Evolutionary conservation across 1,140 invertebrate genomes (phyloP).

Genomic region (Drosophila azteca): DNA sequence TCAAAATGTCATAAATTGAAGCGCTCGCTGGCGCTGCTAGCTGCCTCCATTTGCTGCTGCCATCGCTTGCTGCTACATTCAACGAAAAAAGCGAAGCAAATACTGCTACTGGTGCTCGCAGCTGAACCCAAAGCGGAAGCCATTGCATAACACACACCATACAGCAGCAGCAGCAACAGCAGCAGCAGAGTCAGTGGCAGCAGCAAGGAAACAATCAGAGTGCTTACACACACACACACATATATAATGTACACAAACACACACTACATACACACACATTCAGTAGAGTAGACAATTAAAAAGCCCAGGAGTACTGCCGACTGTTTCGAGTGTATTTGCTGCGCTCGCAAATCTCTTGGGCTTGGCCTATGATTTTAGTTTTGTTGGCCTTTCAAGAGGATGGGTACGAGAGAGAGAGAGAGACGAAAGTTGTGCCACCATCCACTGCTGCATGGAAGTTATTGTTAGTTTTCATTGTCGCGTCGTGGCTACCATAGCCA

Average conservation of each 20-base stretch:
- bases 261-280: conserved; percentile 35
- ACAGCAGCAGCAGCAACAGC: not conserved
- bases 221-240: conserved; percentile 16
- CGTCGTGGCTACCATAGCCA: conserved; percentile 15
- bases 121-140: conserved; percentile 33
- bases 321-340: conserved; percentile 65
- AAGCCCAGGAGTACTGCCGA: conserved; percentile 65
- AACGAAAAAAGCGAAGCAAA: conserved; percentile 33
- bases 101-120: not conserved
- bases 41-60: conserved; percentile 11
- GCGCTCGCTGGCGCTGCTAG: conserved; percentile 14
- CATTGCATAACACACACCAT: conserved; percentile 37
- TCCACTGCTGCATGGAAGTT: conserved; percentile 50
- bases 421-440: too few relatives aligned
- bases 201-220: conserved; percentile 56
- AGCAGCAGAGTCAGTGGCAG: too few relatives aligned
- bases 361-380: conserved; percentile 68
- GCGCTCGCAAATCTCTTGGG: conserved; percentile 55
- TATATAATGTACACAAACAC: conserved; percentile 21
- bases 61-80: conserved; percentile 33
- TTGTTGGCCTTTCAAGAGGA: conserved; percentile 38
- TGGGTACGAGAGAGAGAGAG: not conserved
- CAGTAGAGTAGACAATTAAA: conserved; percentile 65
- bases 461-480: conserved; percentile 67
- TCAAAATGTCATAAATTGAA: conserved; percentile 82